These are phyloP conservation scores for Zaprionus davidi DNA, from an alignment of 1,140 invertebrate species.

Conservation along the genomic window DNA sequence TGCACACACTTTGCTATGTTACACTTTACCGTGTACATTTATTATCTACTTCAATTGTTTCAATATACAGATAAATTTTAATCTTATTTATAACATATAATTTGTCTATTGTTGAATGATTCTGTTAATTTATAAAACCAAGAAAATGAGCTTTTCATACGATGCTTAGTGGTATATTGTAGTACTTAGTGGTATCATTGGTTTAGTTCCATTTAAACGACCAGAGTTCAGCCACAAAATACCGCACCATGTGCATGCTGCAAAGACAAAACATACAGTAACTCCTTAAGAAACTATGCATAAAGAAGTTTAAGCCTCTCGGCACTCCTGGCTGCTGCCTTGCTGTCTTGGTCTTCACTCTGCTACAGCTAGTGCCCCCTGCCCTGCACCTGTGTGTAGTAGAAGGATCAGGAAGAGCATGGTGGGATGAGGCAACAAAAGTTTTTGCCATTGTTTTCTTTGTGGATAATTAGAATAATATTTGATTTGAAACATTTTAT, in stretches of 20 bases:
- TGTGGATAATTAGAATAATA: constrained; percentile 79
- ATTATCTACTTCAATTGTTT: no score
- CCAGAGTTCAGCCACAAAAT: constrained; percentile 3
- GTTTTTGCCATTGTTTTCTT: constrained; percentile 66
- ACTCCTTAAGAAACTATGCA: constrained; percentile 33
- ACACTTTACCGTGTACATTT: no score
- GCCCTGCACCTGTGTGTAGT: background rate
- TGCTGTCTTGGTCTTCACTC: background rate
- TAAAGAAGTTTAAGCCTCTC: constrained; percentile 2
- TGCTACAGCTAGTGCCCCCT: background rate
- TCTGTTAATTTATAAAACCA: no score
- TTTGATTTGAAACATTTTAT: constrained; percentile 80
- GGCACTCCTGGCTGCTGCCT: background rate
- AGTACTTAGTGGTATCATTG: background rate
- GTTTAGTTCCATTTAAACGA: background rate
- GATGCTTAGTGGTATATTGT: no score
- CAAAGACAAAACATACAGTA: background rate
- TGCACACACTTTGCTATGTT: no score
- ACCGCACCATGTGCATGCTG: background rate
- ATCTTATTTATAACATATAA: no score
- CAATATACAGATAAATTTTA: no score
- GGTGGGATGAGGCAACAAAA: constrained; percentile 18
- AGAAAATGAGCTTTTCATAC: background rate
- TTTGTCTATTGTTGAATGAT: no score
- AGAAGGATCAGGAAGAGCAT: background rate